These are phyloP conservation scores for Hydra vulgaris DNA, from an alignment of 30 jellyfish, hydroid and myxozoan genomes.

Conservation along the genomic window DNA sequence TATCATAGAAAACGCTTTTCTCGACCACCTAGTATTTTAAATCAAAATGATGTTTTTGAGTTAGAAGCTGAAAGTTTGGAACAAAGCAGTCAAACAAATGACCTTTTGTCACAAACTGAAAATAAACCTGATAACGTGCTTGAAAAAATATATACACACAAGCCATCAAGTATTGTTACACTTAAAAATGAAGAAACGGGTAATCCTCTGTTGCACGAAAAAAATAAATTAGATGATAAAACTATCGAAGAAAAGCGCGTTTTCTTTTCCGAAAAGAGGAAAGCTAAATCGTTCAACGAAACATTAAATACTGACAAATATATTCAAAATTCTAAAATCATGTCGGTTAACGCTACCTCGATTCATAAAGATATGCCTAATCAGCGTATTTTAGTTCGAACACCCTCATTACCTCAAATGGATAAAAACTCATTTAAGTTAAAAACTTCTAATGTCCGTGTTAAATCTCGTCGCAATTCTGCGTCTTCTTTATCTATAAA, in stretches of 20 bases:
- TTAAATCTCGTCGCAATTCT: neutral
- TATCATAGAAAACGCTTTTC: conserved; percentile 21
- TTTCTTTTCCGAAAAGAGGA: neutral
- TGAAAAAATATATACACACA: neutral
- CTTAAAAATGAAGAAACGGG: neutral
- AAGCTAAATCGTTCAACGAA: neutral
- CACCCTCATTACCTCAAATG: neutral
- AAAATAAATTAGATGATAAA: neutral
- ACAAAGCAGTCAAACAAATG: neutral
- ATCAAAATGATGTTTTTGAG: neutral
- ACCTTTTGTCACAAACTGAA: neutral
- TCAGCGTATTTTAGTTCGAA: neutral
- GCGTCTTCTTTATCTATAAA: neutral
- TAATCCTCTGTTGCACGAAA: neutral
- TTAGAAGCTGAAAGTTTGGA: conserved; percentile 8
- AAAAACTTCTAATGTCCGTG: neutral
- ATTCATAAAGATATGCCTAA: neutral
- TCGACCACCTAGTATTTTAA: neutral
- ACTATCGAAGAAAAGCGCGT: neutral
- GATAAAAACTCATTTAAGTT: neutral
- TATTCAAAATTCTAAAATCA: neutral
- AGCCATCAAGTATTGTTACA: neutral
- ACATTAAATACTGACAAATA: neutral
- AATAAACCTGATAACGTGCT: neutral
- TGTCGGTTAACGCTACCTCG: neutral